Percentiles rank a stretch among this genome's conserved stretches.
Conservation (phyloP, 2,797 vertebrate genomes). For the Smutsia gigantea region DNA sequence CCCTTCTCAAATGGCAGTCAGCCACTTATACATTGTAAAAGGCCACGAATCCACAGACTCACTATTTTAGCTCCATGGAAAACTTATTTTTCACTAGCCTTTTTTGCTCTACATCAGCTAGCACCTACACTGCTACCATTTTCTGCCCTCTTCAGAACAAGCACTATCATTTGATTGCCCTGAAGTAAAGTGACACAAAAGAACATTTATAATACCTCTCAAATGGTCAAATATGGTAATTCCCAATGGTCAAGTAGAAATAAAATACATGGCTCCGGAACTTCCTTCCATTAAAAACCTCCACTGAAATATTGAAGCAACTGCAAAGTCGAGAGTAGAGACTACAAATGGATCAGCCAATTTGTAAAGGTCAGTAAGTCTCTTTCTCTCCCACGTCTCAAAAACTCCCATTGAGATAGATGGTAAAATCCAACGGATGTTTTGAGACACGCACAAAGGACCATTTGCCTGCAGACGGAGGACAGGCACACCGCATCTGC, state of each 20-base stretch:
- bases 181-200: constrained; percentile 40
- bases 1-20: not conserved
- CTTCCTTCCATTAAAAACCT: constrained; percentile 74
- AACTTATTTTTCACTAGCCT: constrained; percentile 50
- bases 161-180: constrained; percentile 53
- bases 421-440: not conserved
- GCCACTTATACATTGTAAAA: not conserved
- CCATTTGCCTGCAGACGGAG: not conserved
- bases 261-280: constrained; percentile 46
- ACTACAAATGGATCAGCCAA: constrained; percentile 40
- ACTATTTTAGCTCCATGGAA: constrained; percentile 52
- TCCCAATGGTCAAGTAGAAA: constrained; percentile 61
- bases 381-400: constrained; percentile 67
- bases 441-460: not conserved
- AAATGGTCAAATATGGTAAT: constrained; percentile 58
- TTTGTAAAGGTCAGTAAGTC: constrained; percentile 79
- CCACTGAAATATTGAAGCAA: constrained; percentile 74
- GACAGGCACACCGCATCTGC: not conserved
- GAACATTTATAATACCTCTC: constrained; percentile 54
- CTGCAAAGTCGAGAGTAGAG: constrained; percentile 47
- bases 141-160: constrained; percentile 38
- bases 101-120: not conserved
- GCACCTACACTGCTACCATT: not conserved
- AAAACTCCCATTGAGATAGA: constrained; percentile 73
- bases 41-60: not conserved